Percentiles rank a stretch among this genome's conserved stretches.
Conservation (phyloP, 2,888 invertebrate genomes). For the Philhelius pedissequus region DNA sequence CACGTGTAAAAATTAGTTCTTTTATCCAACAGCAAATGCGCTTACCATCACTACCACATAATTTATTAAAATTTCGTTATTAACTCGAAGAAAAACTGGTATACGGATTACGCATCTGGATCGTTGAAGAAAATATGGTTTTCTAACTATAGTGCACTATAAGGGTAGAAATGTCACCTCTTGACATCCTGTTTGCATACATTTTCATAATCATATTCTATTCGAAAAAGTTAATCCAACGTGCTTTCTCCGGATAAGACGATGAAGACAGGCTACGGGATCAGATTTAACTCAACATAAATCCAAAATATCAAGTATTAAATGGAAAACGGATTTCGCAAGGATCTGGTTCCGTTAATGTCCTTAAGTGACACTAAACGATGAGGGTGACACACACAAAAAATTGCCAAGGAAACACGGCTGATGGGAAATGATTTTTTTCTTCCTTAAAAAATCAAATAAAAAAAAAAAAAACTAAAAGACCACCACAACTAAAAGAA, state of each 20-base stretch:
- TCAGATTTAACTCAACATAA: constrained; percentile 56
- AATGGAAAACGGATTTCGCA: constrained; percentile 51
- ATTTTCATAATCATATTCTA: constrained; percentile 43
- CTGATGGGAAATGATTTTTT: constrained; percentile 42
- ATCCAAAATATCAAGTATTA: constrained; percentile 48
- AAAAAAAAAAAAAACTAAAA: neutral
- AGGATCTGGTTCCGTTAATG: constrained; percentile 65
- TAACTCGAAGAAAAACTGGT: neutral
- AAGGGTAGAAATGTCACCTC: neutral
- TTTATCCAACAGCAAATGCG: no score
- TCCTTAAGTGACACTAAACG: constrained; percentile 66
- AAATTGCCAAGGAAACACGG: constrained; percentile 35
- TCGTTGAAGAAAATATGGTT: no score
- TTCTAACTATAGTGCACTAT: neutral
- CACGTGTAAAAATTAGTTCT: no score
- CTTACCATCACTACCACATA: no score
- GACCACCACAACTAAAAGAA: neutral
- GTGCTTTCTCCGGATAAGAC: neutral
- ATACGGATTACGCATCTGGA: neutral
- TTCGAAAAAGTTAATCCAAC: constrained; percentile 47
- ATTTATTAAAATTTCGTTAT: neutral
- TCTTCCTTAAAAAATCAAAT: constrained; percentile 1
- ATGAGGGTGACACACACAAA: constrained; percentile 52
- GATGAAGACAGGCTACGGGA: constrained; percentile 17
- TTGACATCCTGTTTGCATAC: constrained; percentile 9